Evolutionary conservation across 2,888 invertebrate genomes (phyloP).

Genomic region (Sphinx pinastri): DNA sequence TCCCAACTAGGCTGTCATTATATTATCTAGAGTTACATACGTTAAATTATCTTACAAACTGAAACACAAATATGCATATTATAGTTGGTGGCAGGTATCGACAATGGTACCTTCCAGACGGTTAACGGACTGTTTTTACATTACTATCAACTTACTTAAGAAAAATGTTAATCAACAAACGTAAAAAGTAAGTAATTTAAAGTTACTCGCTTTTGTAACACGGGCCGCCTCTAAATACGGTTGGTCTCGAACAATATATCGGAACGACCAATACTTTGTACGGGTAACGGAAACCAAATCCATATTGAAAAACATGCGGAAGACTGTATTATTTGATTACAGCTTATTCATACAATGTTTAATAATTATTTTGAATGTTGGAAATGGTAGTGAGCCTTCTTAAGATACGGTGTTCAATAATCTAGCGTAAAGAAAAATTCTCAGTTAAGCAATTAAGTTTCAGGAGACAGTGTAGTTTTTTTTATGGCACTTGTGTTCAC

Average conservation of each 20-base stretch:
- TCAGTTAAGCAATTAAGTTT: too few relatives aligned
- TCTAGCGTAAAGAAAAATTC: background rate
- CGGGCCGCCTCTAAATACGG: slow-evolving; percentile 57
- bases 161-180: background rate
- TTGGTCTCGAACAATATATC: slow-evolving; percentile 53
- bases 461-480: too few relatives aligned
- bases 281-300: slow-evolving; percentile 53
- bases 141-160: too few relatives aligned
- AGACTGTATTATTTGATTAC: slow-evolving; percentile 34
- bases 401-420: background rate
- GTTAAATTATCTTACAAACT: too few relatives aligned
- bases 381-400: background rate
- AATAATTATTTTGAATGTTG: slow-evolving; percentile 32
- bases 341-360: slow-evolving; percentile 34
- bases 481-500: too few relatives aligned
- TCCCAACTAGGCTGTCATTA: too few relatives aligned
- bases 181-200: background rate
- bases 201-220: slow-evolving; percentile 36
- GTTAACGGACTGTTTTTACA: too few relatives aligned
- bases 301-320: slow-evolving; percentile 45
- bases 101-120: too few relatives aligned
- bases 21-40: too few relatives aligned
- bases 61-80: too few relatives aligned
- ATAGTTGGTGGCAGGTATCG: too few relatives aligned
- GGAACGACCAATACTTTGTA: slow-evolving; percentile 57